A percentile compares a stretch with the other conserved stretches of the same genome.
phyloP scores from a whole-genome alignment of 2,113 vertebrate genomes.

The Isurus oxyrinchus region DNA sequence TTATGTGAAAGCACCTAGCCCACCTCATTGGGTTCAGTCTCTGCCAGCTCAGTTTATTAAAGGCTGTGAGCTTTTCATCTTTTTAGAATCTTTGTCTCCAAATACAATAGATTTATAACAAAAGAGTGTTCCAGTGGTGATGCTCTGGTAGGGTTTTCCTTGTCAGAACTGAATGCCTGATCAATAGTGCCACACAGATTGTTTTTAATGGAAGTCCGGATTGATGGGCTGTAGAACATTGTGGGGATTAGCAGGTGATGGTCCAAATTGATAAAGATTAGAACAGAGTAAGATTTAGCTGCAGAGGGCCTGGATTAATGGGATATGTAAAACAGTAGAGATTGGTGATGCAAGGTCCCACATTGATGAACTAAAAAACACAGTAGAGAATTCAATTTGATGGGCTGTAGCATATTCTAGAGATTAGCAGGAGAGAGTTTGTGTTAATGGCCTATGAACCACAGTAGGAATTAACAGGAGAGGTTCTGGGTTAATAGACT shows the following conservation, averaged over 20 bases:
- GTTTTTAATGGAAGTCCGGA: not conserved
- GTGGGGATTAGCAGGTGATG: not conserved
- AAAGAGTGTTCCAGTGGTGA: not conserved
- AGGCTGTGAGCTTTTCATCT: not conserved
- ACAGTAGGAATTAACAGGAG: not conserved
- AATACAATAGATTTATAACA: not conserved
- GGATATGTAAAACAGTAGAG: not conserved
- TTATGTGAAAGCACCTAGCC: not conserved
- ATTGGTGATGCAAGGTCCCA: not conserved
- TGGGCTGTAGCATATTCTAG: not conserved
- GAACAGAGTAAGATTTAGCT: not conserved
- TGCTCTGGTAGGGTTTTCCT: not conserved
- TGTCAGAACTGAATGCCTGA: not conserved
- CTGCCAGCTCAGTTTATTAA: not conserved
- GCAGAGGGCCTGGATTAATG: not conserved
- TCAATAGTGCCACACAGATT: not conserved
- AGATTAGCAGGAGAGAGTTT: not conserved
- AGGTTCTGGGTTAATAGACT: not conserved
- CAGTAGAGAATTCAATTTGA: not conserved
- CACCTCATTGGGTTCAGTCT: not conserved
- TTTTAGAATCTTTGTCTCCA: not conserved
- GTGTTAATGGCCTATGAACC: not conserved
- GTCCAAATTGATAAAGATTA: not conserved
- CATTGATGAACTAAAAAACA: not conserved
- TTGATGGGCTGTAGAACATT: not conserved